phyloP scores from a whole-genome alignment of 2,888 invertebrate genomes.

The Melanotus villosus region DNA sequence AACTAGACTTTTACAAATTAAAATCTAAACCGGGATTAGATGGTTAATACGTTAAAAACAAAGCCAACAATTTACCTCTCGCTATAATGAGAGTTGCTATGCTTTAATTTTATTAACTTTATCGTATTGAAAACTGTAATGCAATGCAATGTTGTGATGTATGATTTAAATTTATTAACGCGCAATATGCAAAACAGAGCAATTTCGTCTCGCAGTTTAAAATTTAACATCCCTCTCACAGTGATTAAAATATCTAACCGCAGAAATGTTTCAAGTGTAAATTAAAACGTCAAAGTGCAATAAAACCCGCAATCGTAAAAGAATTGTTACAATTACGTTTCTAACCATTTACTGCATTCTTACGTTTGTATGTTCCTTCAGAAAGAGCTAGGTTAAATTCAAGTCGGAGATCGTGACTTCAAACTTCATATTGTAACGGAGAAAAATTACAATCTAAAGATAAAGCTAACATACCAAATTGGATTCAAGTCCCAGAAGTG shows the following conservation, averaged over 20 bases:
- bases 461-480: background rate
- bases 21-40: too few relatives aligned
- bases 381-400: too few relatives aligned
- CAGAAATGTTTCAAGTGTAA: background rate
- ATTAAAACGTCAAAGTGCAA: constrained; percentile 6
- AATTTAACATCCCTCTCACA: background rate
- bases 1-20: background rate
- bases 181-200: background rate
- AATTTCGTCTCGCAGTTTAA: background rate
- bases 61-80: too few relatives aligned
- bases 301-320: background rate
- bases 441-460: background rate
- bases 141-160: background rate
- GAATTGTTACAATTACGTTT: background rate
- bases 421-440: background rate
- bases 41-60: too few relatives aligned
- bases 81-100: too few relatives aligned
- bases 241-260: background rate
- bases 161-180: background rate
- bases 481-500: background rate
- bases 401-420: background rate
- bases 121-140: background rate
- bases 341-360: background rate
- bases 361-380: too few relatives aligned
- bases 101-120: background rate